Conservation (phyloP, 2,113 vertebrate genomes). For the Nannobrachium achirus region DNA sequence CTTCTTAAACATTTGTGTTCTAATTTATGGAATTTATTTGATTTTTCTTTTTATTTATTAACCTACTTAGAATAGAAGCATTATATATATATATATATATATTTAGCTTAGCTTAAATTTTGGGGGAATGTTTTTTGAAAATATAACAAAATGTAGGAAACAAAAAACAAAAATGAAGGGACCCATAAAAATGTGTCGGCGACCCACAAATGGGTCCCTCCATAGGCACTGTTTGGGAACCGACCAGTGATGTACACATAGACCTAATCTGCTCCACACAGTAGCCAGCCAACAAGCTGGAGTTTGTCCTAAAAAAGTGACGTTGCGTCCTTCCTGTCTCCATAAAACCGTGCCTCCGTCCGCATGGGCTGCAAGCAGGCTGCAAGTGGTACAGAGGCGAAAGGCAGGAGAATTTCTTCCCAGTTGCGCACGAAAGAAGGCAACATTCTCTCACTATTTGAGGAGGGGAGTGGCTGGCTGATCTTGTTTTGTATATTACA, state of each 20-base stretch:
- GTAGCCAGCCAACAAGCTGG: slow-evolving; percentile 1
- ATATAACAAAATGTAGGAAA: too few relatives aligned
- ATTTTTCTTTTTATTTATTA: too few relatives aligned
- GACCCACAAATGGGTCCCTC: too few relatives aligned
- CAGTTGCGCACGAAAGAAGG: slow-evolving; percentile 28
- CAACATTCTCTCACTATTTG: background rate
- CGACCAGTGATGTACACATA: background rate
- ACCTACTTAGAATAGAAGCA: too few relatives aligned
- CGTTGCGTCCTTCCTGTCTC: slow-evolving; percentile 72
- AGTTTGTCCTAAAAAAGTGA: slow-evolving; percentile 61
- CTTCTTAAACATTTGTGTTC: too few relatives aligned
- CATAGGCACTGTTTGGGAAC: too few relatives aligned
- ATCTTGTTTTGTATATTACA: background rate
- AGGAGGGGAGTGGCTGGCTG: slow-evolving; percentile 31
- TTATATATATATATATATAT: too few relatives aligned
- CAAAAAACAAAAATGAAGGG: too few relatives aligned
- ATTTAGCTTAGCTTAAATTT: too few relatives aligned
- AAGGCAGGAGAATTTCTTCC: slow-evolving; percentile 40
- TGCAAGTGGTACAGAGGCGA: slow-evolving; percentile 37
- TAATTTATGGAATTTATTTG: too few relatives aligned
- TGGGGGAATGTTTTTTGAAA: too few relatives aligned
- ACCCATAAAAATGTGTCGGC: too few relatives aligned
- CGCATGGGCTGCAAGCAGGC: slow-evolving; percentile 45
- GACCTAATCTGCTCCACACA: background rate
- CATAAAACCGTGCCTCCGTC: slow-evolving; percentile 69